A percentile compares a stretch with the other conserved stretches of the same genome.
phyloP scores from a whole-genome alignment of 2,113 vertebrate species.

The Fulmarus glacialis region DNA sequence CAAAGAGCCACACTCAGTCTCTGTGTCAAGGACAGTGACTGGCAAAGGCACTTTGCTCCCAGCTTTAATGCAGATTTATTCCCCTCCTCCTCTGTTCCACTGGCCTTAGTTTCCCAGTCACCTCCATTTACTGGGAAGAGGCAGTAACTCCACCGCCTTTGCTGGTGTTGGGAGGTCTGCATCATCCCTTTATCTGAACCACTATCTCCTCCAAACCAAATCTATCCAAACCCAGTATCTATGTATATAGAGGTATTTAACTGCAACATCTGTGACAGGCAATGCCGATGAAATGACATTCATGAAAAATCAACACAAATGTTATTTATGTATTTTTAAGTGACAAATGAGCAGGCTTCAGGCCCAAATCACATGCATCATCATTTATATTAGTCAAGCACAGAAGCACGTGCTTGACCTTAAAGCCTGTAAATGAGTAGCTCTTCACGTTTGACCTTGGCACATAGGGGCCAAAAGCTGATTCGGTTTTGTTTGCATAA shows the following conservation, averaged over 20 bases:
- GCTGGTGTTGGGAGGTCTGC: neutral
- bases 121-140: neutral
- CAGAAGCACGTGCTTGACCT: neutral
- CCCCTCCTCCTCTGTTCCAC: neutral
- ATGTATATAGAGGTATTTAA: neutral
- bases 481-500: neutral
- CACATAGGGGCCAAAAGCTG: neutral
- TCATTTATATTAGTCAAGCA: neutral
- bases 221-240: neutral
- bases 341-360: neutral
- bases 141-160: neutral
- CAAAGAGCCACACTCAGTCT: neutral
- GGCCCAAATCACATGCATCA: neutral
- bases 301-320: neutral
- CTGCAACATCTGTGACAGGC: neutral
- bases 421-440: neutral
- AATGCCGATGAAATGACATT: neutral
- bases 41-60: neutral
- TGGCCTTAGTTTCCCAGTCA: neutral
- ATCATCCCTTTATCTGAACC: neutral
- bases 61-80: neutral
- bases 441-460: neutral
- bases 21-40: fast-evolving
- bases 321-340: neutral
- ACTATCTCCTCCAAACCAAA: neutral